These are phyloP conservation scores for Heliconius hermathena DNA, from an alignment of 1,140 invertebrate genomes.

Conservation along the genomic window DNA sequence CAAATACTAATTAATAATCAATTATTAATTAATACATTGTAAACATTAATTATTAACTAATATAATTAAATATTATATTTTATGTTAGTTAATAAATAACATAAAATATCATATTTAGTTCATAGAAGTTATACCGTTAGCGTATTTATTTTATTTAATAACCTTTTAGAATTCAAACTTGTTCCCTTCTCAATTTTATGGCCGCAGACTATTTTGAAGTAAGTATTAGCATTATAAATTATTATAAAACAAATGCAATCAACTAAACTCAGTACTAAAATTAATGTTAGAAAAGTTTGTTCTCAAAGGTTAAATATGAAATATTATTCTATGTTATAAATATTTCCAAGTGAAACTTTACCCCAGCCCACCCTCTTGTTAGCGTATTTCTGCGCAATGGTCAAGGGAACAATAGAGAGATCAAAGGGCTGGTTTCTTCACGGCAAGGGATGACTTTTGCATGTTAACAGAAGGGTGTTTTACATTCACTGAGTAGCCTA, in stretches of 20 bases:
- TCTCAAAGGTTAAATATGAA: constrained; percentile 11
- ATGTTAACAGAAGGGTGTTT: constrained; percentile 29
- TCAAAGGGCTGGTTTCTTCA: constrained; percentile 65
- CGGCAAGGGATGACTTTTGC: constrained; percentile 51
- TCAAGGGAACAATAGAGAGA: constrained; percentile 66
- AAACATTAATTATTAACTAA: no score
- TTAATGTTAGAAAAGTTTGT: neutral
- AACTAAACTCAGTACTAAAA: neutral
- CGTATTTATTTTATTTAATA: no score
- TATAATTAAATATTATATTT: no score
- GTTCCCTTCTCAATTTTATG: neutral
- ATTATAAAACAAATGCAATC: neutral
- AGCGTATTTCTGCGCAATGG: constrained; percentile 62
- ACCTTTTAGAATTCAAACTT: no score
- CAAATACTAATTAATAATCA: no score
- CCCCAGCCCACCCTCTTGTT: constrained; percentile 49
- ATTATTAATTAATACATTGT: no score
- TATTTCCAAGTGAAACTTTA: constrained; percentile 36
- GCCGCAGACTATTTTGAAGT: neutral
- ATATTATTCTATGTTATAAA: constrained; percentile 17
- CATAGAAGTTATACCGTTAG: no score
- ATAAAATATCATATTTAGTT: no score
- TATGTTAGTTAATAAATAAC: no score
- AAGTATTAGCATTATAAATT: constrained; percentile 6
- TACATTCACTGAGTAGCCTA: constrained; percentile 4